Percentiles rank a stretch among this genome's conserved stretches.
phyloP scores from a whole-genome alignment of 2,113 vertebrate genomes.

The Aix galericulata region DNA sequence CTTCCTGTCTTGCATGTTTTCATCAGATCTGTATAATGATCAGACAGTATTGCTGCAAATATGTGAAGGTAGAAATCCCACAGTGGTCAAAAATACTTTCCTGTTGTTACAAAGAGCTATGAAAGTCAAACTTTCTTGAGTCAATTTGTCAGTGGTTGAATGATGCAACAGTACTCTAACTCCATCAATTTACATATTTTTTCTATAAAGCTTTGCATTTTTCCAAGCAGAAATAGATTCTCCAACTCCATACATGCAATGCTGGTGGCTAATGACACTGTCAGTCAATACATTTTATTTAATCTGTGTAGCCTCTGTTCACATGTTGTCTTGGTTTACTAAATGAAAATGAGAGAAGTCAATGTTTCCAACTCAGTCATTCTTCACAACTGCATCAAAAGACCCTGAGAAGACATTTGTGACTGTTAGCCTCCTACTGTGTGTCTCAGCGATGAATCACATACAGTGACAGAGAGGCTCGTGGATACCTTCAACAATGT shows the following conservation, averaged over 20 bases:
- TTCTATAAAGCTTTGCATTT: background rate
- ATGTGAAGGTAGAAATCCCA: background rate
- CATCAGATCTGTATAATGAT: constrained; percentile 15
- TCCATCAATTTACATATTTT: background rate
- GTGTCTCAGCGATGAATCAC: background rate
- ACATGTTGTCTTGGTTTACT: background rate
- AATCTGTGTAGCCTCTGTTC: background rate
- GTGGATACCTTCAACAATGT: background rate
- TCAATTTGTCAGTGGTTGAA: background rate
- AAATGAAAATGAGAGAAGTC: background rate
- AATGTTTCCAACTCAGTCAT: background rate
- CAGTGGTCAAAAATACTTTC: background rate
- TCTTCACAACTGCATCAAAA: background rate
- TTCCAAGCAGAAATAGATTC: background rate
- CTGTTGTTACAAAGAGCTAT: background rate
- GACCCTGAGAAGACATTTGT: background rate
- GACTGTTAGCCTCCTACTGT: background rate
- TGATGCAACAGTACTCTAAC: background rate
- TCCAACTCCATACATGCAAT: background rate
- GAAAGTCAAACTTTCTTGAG: background rate
- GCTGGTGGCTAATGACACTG: background rate
- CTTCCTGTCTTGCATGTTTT: background rate
- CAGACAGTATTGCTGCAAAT: background rate
- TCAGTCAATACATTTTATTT: background rate
- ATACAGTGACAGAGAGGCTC: background rate